A percentile compares a stretch with the other conserved stretches of the same genome.
phyloP scores from a whole-genome alignment of 1,140 invertebrate genomes.

The Sminthurides bifidus region DNA sequence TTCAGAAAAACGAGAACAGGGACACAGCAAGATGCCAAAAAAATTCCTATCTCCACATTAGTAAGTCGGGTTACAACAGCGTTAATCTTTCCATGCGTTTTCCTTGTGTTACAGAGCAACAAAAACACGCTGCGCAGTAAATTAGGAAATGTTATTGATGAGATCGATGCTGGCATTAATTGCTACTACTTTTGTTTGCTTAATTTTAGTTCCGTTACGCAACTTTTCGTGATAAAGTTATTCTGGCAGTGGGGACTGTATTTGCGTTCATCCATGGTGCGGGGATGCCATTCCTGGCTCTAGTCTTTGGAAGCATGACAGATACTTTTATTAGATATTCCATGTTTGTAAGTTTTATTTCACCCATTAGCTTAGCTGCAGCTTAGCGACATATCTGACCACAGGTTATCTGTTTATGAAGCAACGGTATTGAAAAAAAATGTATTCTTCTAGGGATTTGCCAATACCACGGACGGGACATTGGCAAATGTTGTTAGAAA shows the following conservation, averaged over 20 bases:
- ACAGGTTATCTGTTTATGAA: slow-evolving; percentile 8
- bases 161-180: not conserved
- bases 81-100: not conserved
- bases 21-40: slow-evolving; percentile 5
- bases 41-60: slow-evolving; percentile 10
- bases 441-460: slow-evolving; percentile 25
- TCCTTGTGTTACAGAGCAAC: not conserved
- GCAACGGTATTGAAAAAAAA: no score
- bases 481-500: not conserved
- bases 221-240: slow-evolving; percentile 43
- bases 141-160: not conserved
- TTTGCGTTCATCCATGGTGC: slow-evolving; percentile 47
- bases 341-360: slow-evolving; percentile 14
- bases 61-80: not conserved
- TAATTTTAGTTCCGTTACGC: slow-evolving; percentile 48
- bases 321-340: slow-evolving; percentile 40
- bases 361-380: not conserved
- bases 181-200: not conserved
- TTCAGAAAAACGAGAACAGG: not conserved
- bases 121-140: no score
- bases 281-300: slow-evolving; percentile 52
- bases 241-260: slow-evolving; percentile 48
- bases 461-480: slow-evolving; percentile 14
- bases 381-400: not conserved
- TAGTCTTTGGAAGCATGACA: slow-evolving; percentile 55